Conservation (phyloP, 2,113 vertebrate species). For the Aldabrachelys gigantea region DNA sequence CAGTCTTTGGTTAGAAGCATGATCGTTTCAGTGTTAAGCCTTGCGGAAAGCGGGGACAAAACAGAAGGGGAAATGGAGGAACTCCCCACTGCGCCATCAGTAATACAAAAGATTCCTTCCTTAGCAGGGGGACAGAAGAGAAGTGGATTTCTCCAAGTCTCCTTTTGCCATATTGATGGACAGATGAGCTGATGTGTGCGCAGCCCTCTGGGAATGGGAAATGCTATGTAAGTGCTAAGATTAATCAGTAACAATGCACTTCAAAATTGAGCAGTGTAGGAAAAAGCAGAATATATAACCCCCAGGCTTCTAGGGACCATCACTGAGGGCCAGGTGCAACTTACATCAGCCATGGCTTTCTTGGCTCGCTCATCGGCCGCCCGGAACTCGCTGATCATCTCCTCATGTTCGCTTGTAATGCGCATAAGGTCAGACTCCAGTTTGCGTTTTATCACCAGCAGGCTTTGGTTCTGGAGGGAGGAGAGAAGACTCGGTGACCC, state of each 20-base stretch:
- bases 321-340: not conserved
- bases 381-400: slow-evolving; percentile 78
- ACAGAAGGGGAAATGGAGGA: slow-evolving; percentile 61
- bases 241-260: not conserved
- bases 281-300: not conserved
- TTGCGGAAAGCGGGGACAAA: slow-evolving; percentile 55
- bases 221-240: slow-evolving; percentile 27
- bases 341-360: slow-evolving; percentile 76
- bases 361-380: slow-evolving; percentile 78
- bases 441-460: slow-evolving; percentile 78
- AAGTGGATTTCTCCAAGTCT: slow-evolving; percentile 57
- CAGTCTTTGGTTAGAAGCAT: slow-evolving; percentile 60
- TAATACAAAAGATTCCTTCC: slow-evolving; percentile 44
- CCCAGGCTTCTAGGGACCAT: not conserved
- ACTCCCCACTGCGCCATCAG: slow-evolving; percentile 69
- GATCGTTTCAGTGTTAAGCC: slow-evolving; percentile 57
- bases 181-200: slow-evolving; percentile 35
- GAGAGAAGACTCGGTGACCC: not conserved
- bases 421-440: slow-evolving; percentile 77
- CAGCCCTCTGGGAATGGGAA: slow-evolving; percentile 33
- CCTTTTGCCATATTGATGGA: slow-evolving; percentile 17
- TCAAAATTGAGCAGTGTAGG: slow-evolving; percentile 10
- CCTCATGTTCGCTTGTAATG: slow-evolving; percentile 77
- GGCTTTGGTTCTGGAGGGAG: slow-evolving; percentile 75
- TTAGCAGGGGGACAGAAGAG: slow-evolving; percentile 8